Evolutionary conservation across 2,888 invertebrate genomes (phyloP), one percentile per base, ranked within the genome.

Genomic region (Ornithoptera priamus): DNA sequence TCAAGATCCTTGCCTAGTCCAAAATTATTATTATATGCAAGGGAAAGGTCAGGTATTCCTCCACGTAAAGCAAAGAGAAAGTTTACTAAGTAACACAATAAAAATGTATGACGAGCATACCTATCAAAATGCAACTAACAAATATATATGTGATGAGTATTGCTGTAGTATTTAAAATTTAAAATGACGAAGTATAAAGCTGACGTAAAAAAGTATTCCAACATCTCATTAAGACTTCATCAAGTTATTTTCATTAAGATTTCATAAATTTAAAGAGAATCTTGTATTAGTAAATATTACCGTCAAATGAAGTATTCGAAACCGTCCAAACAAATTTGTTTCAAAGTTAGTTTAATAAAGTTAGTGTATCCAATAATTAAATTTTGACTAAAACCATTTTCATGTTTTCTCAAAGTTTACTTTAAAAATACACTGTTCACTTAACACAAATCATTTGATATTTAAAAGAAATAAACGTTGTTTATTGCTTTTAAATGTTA

Each of bases 241-340:
- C 46, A 39, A 18, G 59, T n/a, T 22, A 46, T 46, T 22, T 65
- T 65, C 57, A 59, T 59, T 46, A 59, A 59, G 18, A 50, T 65
- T 65, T 59, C 59, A 42, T 46, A 59, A 46, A 24, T 17, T 24
- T 42, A 65, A 65, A 65, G 65, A 58, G 65, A 65, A 12, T 65
- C 65, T 58, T 46, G 24, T 24, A 46, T 59, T 58, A 22, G 46
- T 30, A 2, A 65, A 59, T 46, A 59, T 65, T 59, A 42, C 65
- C 59, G 59, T 39, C 24, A 65, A 65, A 65, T 59, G 65, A 59
- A 65, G 59, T 65, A 65, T 59, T 65, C 59, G 58, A 46, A 65
- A 59, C 57, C 58, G 22, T 57, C 58, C 65, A 58, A 65, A 65
- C 57, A 58, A 65, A 65, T 58, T 39, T 42, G 57, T 20, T 57